A percentile compares a stretch with the other conserved stretches of the same genome.
phyloP scores from a whole-genome alignment of 2,888 invertebrate genomes.

The Metacarcinus magister region DNA sequence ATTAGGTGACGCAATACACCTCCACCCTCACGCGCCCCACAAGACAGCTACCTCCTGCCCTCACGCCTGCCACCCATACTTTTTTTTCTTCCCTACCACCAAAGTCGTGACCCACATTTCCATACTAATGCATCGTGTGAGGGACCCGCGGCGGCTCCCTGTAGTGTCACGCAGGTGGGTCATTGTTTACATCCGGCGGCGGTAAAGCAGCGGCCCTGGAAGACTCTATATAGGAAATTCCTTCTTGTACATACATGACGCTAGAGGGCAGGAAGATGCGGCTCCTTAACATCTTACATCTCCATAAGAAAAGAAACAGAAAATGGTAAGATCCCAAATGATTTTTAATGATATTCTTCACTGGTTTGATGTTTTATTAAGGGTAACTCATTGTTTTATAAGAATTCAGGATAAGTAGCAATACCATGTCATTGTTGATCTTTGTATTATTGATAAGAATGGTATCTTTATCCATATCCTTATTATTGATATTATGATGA shows the following conservation, averaged over 20 bases:
- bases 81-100: not conserved
- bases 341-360: too few relatives aligned
- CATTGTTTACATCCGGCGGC: conserved; percentile 1
- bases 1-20: not conserved
- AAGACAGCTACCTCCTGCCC: not conserved
- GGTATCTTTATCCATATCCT: too few relatives aligned
- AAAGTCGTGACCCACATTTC: conserved; percentile 60
- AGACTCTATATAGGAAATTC: not conserved
- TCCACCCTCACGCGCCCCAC: not conserved
- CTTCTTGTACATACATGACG: not conserved
- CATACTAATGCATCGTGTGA: conserved; percentile 42
- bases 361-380: too few relatives aligned
- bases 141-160: conserved; percentile 20
- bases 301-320: too few relatives aligned
- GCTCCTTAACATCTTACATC: not conserved
- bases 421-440: too few relatives aligned
- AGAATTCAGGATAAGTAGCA: too few relatives aligned
- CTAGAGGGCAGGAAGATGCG: not conserved
- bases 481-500: too few relatives aligned
- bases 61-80: not conserved
- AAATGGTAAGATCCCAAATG: too few relatives aligned
- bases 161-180: conserved; percentile 26
- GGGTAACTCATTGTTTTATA: too few relatives aligned
- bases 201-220: not conserved
- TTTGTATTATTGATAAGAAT: too few relatives aligned